Evolutionary conservation across 92 coral and sea anemone genomes (phyloP), one percentile per base, ranked within the genome.

Genomic region (Porites lobata): DNA sequence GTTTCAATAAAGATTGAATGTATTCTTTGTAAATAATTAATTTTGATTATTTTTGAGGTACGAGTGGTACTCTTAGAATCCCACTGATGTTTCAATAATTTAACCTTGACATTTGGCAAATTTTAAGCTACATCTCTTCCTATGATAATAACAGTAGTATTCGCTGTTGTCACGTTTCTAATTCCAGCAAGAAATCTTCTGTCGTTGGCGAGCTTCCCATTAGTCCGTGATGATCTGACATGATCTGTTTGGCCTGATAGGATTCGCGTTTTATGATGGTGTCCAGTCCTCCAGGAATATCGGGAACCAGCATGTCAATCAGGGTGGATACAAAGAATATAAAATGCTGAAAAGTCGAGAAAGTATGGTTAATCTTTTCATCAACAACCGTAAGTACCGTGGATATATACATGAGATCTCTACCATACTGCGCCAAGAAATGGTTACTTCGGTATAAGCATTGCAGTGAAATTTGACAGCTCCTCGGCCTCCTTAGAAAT

Each of bases 291-390:
- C 89, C 94, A 6, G 99, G 99, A 2, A 95, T 81, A 74, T 97
- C 99, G 7, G 99, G 99, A 22, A 97, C 99, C 50, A 95, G 85
- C 88, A 97, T 77, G 92, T 97, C 99, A 26, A 97, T 97, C 61
- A 97, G 85, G 24, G 96, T 81, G 10, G 98, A 94, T 24, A 97
- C 91, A 18, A 92, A 94, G 91, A 97, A 97, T 75, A 97, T 96
- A 38, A 97, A 86, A 84, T 97, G 99, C 99, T 97, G 90, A 58
- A 57, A 51, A 88, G 75, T 59, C 51, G 15, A 50, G 43, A 18
- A 22, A 68, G 8, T 29, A 63, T 11, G 6, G 56, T 3, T 15
- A 47, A 47, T 11, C 51, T 68, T 26, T 38, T 38, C 47, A 38
- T 38, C 47, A 38, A 38, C 47, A 38, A 38, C 47, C 47, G 5